These are phyloP conservation scores for Anthophora plumipes DNA, from an alignment of 2,888 invertebrate genomes.

Conservation along the genomic window DNA sequence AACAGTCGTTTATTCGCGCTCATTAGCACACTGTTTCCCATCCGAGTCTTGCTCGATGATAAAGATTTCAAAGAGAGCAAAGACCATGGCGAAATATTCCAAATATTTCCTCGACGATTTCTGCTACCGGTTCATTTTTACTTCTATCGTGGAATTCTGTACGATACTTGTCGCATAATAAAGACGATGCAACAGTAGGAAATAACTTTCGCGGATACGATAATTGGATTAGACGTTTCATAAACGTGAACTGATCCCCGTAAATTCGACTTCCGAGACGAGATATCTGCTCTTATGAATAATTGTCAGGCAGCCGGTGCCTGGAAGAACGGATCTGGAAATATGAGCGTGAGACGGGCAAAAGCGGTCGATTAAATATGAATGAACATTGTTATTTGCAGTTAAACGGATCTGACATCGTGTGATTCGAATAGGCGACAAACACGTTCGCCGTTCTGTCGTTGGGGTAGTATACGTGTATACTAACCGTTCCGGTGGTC, in stretches of 20 bases:
- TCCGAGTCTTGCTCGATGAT: neutral
- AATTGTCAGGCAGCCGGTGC: conserved; percentile 52
- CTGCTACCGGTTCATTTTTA: too few species aligned
- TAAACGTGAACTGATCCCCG: conserved; percentile 1
- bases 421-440: conserved; percentile 14
- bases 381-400: conserved; percentile 44
- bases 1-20: conserved; percentile 44
- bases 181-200: too few species aligned
- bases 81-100: neutral
- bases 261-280: conserved; percentile 20
- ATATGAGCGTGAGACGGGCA: conserved; percentile 23
- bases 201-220: neutral
- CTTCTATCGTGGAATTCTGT: too few species aligned
- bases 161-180: too few species aligned
- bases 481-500: neutral
- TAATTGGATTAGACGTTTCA: conserved; percentile 13
- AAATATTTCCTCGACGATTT: too few species aligned
- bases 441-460: neutral
- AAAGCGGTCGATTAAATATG: conserved; percentile 62
- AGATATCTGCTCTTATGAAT: conserved; percentile 63
- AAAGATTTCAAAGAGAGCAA: neutral
- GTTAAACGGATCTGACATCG: neutral
- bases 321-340: conserved; percentile 14
- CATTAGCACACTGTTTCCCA: conserved; percentile 22
- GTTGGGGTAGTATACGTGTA: neutral